These are phyloP conservation scores for Ditylenchus dipsaci DNA, from an alignment of 1,140 invertebrate species.

Conservation along the genomic window DNA sequence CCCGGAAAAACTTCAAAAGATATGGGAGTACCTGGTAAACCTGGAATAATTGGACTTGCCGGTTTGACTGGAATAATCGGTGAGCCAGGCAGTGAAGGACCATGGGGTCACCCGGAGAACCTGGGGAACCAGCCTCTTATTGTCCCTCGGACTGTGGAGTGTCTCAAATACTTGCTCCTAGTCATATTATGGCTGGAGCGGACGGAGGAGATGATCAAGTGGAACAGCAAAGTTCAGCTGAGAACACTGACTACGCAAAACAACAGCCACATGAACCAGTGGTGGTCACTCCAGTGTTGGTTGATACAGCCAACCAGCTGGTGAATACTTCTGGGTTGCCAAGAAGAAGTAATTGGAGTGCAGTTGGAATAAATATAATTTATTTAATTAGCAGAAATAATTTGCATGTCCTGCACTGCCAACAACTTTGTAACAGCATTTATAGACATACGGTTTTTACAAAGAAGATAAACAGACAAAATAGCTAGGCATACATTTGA, in stretches of 20 bases:
- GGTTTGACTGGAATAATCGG: slow-evolving; percentile 13
- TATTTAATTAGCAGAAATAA: too few relatives aligned
- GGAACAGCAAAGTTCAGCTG: neutral
- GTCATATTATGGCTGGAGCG: neutral
- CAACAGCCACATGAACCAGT: neutral
- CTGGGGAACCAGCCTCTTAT: slow-evolving; percentile 38
- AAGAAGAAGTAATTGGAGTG: neutral
- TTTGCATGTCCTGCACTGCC: too few relatives aligned
- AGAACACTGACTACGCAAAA: neutral
- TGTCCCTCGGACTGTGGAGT: slow-evolving; percentile 49
- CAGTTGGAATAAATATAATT: too few relatives aligned
- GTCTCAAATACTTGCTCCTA: slow-evolving; percentile 41
- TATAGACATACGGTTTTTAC: too few relatives aligned
- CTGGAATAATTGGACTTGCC: slow-evolving; percentile 20
- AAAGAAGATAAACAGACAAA: too few relatives aligned
- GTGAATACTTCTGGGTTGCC: neutral
- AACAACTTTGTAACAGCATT: too few relatives aligned
- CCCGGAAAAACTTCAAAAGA: slow-evolving; percentile 13
- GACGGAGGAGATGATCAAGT: neutral
- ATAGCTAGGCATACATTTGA: too few relatives aligned
- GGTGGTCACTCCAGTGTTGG: slow-evolving; percentile 6
- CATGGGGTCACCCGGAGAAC: slow-evolving; percentile 38
- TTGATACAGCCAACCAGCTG: neutral
- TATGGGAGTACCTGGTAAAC: slow-evolving; percentile 21
- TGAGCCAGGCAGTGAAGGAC: slow-evolving; percentile 20